Percentiles rank a stretch among this genome's conserved stretches.
Evolutionary conservation across 2,888 invertebrate species (phyloP).

Genomic region (Drosophila prostipennis): DNA sequence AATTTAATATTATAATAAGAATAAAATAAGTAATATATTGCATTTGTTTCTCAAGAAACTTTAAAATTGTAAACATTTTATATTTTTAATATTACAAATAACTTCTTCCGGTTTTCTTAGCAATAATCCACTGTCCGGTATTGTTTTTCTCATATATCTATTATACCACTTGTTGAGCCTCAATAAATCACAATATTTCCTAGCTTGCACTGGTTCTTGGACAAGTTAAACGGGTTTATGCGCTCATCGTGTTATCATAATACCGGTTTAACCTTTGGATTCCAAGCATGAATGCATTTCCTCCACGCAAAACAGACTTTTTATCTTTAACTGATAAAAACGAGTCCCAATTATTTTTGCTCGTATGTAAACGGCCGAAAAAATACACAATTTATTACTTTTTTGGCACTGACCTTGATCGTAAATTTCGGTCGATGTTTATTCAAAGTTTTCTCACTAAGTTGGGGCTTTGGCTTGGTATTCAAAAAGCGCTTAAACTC

Average conservation of each 20-base stretch:
- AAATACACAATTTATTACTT: slow-evolving; percentile 10
- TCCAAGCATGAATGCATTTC: slow-evolving; percentile 23
- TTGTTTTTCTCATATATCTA: neutral
- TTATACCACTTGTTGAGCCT: slow-evolving; percentile 22
- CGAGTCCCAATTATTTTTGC: slow-evolving; percentile 13
- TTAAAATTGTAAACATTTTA: too few relatives aligned
- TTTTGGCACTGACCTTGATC: slow-evolving; percentile 61
- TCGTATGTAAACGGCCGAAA: slow-evolving; percentile 20
- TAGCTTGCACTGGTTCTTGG: slow-evolving; percentile 58
- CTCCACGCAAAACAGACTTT: slow-evolving; percentile 16
- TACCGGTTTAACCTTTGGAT: slow-evolving; percentile 57
- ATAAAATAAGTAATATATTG: too few relatives aligned
- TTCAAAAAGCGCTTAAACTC: slow-evolving; percentile 44
- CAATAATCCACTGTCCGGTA: neutral
- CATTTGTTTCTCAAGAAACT: too few relatives aligned
- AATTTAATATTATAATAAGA: too few relatives aligned
- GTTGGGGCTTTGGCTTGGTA: slow-evolving; percentile 12
- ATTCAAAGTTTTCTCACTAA: slow-evolving; percentile 5
- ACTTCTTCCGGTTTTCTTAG: slow-evolving; percentile 2
- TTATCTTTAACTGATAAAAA: slow-evolving; percentile 51
- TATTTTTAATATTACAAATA: neutral
- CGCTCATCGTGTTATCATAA: slow-evolving; percentile 46
- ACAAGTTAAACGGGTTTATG: slow-evolving; percentile 64
- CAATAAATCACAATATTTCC: slow-evolving; percentile 38
- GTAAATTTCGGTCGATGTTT: slow-evolving; percentile 30